These are phyloP conservation scores for Catocala fraxini DNA, from an alignment of 2,888 invertebrate genomes.

Conservation along the genomic window DNA sequence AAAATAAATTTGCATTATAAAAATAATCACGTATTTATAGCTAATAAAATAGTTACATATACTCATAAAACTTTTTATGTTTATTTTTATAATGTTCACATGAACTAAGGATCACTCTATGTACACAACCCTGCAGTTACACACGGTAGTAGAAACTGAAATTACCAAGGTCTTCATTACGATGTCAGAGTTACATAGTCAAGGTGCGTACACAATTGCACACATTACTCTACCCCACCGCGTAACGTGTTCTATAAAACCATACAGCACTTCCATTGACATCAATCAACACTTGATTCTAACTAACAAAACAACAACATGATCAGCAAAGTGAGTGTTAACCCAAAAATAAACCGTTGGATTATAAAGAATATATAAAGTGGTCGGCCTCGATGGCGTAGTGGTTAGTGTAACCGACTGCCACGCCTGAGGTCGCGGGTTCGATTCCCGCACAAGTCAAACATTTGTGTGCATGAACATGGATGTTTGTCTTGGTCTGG, in stretches of 20 bases:
- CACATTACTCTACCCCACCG: constrained; percentile 43
- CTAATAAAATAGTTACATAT: too few species aligned
- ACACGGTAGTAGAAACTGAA: constrained; percentile 23
- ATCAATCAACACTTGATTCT: constrained; percentile 53
- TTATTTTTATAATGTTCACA: too few species aligned
- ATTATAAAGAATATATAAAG: too few species aligned
- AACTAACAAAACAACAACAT: constrained; percentile 55
- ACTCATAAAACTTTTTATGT: too few species aligned
- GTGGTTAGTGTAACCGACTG: too few species aligned
- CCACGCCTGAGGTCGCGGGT: too few species aligned
- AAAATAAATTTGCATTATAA: too few species aligned
- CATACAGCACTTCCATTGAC: constrained; percentile 56
- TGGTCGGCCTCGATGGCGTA: too few species aligned
- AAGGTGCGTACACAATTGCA: constrained; percentile 39
- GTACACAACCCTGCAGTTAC: constrained; percentile 19
- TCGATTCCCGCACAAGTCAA: too few species aligned
- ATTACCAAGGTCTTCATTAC: constrained; percentile 29
- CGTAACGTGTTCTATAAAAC: constrained; percentile 45
- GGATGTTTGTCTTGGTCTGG: too few species aligned
- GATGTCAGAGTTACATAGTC: constrained; percentile 33
- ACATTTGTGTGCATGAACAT: too few species aligned
- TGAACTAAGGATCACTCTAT: not conserved
- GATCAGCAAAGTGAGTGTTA: constrained; percentile 74
- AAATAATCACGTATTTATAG: too few species aligned
- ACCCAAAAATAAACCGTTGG: not conserved